Percentiles rank a stretch among this genome's conserved stretches.
Conservation (phyloP, 1,140 invertebrate genomes). For the Drosophila jambulina region DNA sequence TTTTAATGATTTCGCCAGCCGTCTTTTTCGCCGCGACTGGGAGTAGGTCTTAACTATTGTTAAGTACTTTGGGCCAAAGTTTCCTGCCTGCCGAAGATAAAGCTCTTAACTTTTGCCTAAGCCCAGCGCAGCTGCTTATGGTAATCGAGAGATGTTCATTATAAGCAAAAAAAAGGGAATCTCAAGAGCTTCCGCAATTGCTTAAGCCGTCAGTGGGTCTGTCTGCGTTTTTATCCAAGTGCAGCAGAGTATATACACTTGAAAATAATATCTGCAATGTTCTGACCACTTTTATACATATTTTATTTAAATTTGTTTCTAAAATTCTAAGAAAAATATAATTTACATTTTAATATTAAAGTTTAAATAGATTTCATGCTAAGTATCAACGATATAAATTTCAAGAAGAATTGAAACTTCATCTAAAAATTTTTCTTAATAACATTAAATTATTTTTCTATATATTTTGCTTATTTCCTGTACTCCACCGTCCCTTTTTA, state of each 20-base stretch:
- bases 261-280: neutral
- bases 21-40: slow-evolving; percentile 12
- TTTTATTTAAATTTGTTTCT: neutral
- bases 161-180: neutral
- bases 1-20: slow-evolving; percentile 68
- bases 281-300: neutral
- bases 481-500: neutral
- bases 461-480: neutral
- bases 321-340: neutral
- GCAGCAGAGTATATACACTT: slow-evolving; percentile 5
- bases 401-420: neutral
- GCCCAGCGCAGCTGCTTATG: slow-evolving; percentile 44
- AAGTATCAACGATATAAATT: neutral
- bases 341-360: neutral
- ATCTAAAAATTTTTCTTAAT: no score
- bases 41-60: slow-evolving; percentile 64
- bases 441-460: no score
- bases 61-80: slow-evolving; percentile 63
- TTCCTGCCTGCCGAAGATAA: slow-evolving; percentile 63
- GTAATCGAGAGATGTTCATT: slow-evolving; percentile 17
- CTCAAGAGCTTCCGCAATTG: slow-evolving; percentile 46
- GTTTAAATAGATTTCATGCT: neutral
- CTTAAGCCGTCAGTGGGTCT: slow-evolving; percentile 27
- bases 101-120: slow-evolving; percentile 55
- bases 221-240: slow-evolving; percentile 10